A percentile compares a stretch with the other conserved stretches of the same genome.
Evolutionary conservation across 1,140 invertebrate genomes (phyloP).

Genomic region (Probaryconus sp.): DNA sequence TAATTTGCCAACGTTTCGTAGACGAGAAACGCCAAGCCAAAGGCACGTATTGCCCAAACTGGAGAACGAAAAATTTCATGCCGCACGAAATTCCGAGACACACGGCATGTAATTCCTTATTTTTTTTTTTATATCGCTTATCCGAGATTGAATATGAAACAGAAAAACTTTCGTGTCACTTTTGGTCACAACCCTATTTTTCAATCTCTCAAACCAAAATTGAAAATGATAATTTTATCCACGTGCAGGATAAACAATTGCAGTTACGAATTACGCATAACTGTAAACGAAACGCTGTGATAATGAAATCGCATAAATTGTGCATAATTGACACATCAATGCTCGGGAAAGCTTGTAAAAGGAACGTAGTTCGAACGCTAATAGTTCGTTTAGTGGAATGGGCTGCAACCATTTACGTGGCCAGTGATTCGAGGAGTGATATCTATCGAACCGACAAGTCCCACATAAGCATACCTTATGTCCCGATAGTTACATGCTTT

Average conservation of each 20-base stretch:
- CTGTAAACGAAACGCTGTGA: too few relatives aligned
- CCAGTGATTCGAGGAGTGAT: slow-evolving; percentile 55
- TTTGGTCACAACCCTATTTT: too few relatives aligned
- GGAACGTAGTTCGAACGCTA: slow-evolving; percentile 43
- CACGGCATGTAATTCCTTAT: slow-evolving; percentile 15
- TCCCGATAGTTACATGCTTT: slow-evolving; percentile 1
- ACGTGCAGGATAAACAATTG: too few relatives aligned
- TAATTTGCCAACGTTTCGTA: slow-evolving; percentile 56
- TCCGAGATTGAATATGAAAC: slow-evolving; percentile 22
- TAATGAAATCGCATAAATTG: slow-evolving; percentile 23
- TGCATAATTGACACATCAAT: slow-evolving; percentile 46
- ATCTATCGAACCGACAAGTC: slow-evolving; percentile 50
- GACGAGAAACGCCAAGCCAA: slow-evolving; percentile 52
- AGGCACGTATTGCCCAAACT: slow-evolving; percentile 51
- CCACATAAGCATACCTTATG: neutral
- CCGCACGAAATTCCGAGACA: slow-evolving; percentile 29
- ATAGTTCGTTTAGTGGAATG: slow-evolving; percentile 46
- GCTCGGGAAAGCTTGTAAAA: slow-evolving; percentile 37
- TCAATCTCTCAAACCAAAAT: too few relatives aligned
- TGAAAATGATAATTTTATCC: too few relatives aligned
- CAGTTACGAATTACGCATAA: too few relatives aligned
- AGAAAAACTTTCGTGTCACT: too few relatives aligned
- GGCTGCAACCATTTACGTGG: slow-evolving; percentile 53
- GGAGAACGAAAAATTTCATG: slow-evolving; percentile 45
- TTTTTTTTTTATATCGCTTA: slow-evolving; percentile 23